Percentiles rank a stretch among this genome's conserved stretches.
phyloP scores from a whole-genome alignment of 2,888 invertebrate species.

The Piscicola geometra region DNA sequence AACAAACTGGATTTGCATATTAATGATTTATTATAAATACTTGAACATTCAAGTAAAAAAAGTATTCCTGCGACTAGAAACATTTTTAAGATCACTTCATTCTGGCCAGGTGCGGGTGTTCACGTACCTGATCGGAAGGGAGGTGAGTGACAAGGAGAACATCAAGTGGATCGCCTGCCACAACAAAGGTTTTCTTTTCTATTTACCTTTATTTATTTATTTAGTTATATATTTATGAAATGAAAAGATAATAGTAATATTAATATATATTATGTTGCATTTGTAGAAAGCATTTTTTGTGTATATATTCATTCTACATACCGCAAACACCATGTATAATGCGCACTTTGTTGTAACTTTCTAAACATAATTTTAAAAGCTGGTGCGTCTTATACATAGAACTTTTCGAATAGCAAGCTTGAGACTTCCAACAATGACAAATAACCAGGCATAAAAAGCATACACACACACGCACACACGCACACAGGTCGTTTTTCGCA shows the following conservation, averaged over 20 bases:
- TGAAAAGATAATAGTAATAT: too few relatives aligned
- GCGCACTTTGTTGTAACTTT: too few relatives aligned
- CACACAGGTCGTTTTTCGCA: constrained; percentile 94
- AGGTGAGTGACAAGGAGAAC: constrained; percentile 79
- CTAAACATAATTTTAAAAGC: too few relatives aligned
- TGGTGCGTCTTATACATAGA: too few relatives aligned
- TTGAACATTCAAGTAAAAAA: neutral
- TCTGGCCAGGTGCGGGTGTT: constrained; percentile 84
- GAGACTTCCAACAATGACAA: neutral
- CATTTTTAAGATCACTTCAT: neutral
- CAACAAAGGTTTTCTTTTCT: constrained; percentile 78
- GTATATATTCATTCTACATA: too few relatives aligned
- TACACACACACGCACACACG: too few relatives aligned
- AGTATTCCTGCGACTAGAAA: neutral
- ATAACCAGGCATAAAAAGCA: neutral
- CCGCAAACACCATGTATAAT: too few relatives aligned
- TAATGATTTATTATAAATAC: too few relatives aligned
- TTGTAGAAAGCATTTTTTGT: neutral
- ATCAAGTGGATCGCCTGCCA: constrained; percentile 98
- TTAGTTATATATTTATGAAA: neutral
- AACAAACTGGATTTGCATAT: too few relatives aligned
- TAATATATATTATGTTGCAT: too few relatives aligned
- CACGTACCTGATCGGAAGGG: constrained; percentile 93
- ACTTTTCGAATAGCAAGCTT: neutral
- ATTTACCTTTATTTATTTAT: neutral